These are phyloP conservation scores for Dipodomys spectabilis DNA, from an alignment of 2,113 vertebrate species.

Conservation along the genomic window DNA sequence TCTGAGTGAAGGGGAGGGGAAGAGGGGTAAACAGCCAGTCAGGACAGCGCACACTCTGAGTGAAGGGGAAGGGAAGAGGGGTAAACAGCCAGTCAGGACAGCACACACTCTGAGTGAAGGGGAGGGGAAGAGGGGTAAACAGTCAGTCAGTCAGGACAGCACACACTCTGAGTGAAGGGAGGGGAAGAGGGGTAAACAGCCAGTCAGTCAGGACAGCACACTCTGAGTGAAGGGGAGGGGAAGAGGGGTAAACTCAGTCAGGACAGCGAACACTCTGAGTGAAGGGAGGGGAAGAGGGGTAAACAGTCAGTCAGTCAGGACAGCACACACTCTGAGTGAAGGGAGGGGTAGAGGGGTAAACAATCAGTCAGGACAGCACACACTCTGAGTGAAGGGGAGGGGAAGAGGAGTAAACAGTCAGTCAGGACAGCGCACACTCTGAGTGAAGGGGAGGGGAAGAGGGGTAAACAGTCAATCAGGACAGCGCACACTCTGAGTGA, in stretches of 20 bases:
- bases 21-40: neutral
- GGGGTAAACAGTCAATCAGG: neutral
- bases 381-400: neutral
- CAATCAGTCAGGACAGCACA: rapidly evolving
- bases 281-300: neutral
- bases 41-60: neutral
- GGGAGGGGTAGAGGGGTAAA: neutral
- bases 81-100: neutral
- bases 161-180: neutral
- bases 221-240: neutral
- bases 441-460: neutral
- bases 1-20: neutral
- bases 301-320: too few relatives aligned
- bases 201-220: rapidly evolving
- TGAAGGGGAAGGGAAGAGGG: neutral
- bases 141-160: rapidly evolving
- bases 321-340: neutral
- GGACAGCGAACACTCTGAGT: neutral
- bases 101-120: neutral
- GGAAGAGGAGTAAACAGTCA: neutral
- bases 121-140: too few relatives aligned
- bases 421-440: neutral
- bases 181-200: neutral
- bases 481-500: neutral
- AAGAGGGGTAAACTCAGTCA: too few relatives aligned